These are phyloP conservation scores for Natrix natrix DNA, from an alignment of 2,797 vertebrate genomes.

Conservation along the genomic window DNA sequence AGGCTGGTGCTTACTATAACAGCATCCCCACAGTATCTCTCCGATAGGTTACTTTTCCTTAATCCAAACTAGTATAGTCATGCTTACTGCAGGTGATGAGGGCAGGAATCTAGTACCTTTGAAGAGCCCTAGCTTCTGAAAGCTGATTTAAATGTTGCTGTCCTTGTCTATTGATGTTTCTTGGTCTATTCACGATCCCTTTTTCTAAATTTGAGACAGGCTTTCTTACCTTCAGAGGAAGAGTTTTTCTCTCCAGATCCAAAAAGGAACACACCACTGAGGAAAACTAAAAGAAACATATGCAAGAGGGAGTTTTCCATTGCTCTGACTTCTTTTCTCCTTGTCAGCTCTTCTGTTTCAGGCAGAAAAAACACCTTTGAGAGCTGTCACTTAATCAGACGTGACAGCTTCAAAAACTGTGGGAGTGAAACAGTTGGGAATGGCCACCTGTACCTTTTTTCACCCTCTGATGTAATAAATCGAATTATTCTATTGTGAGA, in stretches of 20 bases:
- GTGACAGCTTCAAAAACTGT: background rate
- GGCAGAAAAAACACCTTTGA: background rate
- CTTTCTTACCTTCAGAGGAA: conserved; percentile 62
- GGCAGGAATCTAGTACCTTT: background rate
- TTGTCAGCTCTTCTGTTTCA: rapidly evolving
- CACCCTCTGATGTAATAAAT: conserved; percentile 1
- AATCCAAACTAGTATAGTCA: no score
- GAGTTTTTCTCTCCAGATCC: conserved; percentile 40
- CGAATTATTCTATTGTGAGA: background rate
- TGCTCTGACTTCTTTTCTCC: conserved; percentile 25
- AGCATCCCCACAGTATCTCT: background rate
- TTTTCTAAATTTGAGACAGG: background rate
- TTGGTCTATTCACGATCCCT: background rate
- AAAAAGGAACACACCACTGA: background rate
- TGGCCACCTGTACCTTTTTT: conserved; percentile 17
- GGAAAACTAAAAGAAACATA: conserved; percentile 22
- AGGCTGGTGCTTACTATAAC: background rate
- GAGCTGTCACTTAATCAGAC: background rate
- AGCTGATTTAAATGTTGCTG: background rate
- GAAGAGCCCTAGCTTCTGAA: background rate
- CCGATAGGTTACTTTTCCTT: background rate
- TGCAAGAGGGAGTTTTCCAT: rapidly evolving
- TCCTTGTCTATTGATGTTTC: no score
- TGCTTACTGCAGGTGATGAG: background rate
- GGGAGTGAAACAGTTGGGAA: conserved; percentile 71